These are phyloP conservation scores for Miniopterus natalensis DNA, from an alignment of 2,113 vertebrate species.

Conservation along the genomic window DNA sequence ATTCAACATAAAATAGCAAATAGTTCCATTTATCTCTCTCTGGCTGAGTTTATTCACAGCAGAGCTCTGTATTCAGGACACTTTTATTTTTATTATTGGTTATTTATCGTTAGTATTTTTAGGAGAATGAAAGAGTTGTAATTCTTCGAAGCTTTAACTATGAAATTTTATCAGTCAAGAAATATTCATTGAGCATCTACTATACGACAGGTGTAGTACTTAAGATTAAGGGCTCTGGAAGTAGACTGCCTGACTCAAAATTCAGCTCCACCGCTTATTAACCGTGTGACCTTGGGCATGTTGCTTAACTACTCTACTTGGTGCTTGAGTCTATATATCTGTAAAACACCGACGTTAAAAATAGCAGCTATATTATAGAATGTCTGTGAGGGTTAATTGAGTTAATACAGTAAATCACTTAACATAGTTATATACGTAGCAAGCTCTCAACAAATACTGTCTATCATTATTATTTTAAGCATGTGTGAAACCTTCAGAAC, in stretches of 20 bases:
- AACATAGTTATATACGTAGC: neutral
- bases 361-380: neutral
- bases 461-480: neutral
- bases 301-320: neutral
- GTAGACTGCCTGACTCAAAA: neutral
- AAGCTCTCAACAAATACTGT: neutral
- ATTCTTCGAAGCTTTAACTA: neutral
- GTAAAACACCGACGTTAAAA: neutral
- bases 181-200: conserved; percentile 8
- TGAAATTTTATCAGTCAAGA: neutral
- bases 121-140: conserved; percentile 18
- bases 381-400: neutral
- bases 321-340: neutral
- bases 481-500: neutral
- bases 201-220: neutral
- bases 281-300: neutral
- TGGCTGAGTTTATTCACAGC: neutral
- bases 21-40: conserved; percentile 72
- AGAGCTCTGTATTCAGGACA: neutral
- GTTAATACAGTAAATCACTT: neutral
- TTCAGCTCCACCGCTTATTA: neutral
- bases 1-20: conserved; percentile 7
- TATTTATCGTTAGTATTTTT: conserved; percentile 30
- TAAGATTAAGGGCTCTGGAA: neutral
- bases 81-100: conserved; percentile 41